Percentiles rank a stretch among this genome's conserved stretches.
Conservation (phyloP, 2,113 vertebrate genomes). For the Sturnira hondurensis region DNA sequence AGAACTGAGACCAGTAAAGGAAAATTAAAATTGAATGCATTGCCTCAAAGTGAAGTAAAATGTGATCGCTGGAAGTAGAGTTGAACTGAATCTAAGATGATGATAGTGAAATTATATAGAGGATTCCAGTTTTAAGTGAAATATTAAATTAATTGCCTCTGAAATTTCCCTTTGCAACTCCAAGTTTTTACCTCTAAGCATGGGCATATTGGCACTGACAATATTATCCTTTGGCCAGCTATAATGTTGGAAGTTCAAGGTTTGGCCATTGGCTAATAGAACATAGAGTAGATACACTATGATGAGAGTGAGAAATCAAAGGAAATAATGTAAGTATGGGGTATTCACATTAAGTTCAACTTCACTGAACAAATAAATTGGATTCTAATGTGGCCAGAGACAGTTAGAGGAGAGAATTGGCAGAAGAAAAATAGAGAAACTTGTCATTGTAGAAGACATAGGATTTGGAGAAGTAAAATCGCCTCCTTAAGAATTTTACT, state of each 20-base stretch:
- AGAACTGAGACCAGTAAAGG: not conserved
- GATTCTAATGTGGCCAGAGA: not conserved
- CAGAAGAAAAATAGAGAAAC: not conserved
- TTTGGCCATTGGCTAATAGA: not conserved
- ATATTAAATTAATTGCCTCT: constrained; percentile 3
- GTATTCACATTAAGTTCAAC: not conserved
- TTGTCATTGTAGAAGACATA: not conserved
- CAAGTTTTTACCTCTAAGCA: not conserved
- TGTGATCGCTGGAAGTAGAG: not conserved
- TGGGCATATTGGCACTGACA: not conserved
- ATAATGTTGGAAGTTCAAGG: constrained; percentile 24
- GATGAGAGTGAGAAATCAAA: not conserved
- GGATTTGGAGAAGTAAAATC: constrained; percentile 11
- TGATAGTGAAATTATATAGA: not conserved
- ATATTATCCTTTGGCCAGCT: not conserved
- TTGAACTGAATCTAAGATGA: not conserved
- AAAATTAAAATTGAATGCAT: not conserved
- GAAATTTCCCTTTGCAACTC: not conserved
- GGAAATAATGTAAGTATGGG: not conserved
- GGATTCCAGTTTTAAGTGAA: not conserved
- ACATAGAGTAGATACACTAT: not conserved
- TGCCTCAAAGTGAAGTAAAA: not conserved
- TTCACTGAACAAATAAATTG: not conserved
- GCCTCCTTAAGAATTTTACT: constrained; percentile 15
- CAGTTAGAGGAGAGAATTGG: not conserved